Conservation (phyloP, 2,113 vertebrate species). For the Plestiodon gilberti region DNA sequence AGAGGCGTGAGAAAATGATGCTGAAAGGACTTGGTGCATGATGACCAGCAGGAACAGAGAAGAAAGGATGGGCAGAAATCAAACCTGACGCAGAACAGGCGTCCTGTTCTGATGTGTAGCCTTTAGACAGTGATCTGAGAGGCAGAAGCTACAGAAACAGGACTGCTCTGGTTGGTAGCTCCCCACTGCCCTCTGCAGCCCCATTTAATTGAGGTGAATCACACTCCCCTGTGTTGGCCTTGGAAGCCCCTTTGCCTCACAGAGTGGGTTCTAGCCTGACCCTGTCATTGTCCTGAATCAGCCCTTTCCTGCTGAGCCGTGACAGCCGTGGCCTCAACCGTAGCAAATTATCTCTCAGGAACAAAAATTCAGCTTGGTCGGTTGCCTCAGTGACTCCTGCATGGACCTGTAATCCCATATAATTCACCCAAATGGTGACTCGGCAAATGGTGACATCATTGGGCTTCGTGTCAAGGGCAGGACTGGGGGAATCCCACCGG, state of each 20-base stretch:
- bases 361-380: slow-evolving; percentile 37
- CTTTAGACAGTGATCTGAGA: no score
- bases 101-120: no score
- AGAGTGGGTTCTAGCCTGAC: background rate
- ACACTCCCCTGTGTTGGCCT: background rate
- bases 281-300: background rate
- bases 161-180: background rate
- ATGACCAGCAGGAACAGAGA: background rate
- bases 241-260: background rate
- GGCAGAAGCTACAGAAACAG: no score
- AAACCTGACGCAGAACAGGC: background rate
- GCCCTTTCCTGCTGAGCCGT: background rate
- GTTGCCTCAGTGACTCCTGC: slow-evolving; percentile 34
- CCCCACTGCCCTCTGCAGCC: background rate
- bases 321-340: background rate
- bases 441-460: background rate
- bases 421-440: slow-evolving; percentile 15
- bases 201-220: background rate
- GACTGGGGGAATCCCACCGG: background rate
- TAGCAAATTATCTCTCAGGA: slow-evolving; percentile 40
- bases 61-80: background rate
- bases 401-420: background rate
- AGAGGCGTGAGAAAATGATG: background rate
- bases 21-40: background rate
- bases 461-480: background rate